Evolutionary conservation across 2,797 vertebrate species (phyloP).

Genomic region (Odontamblyopus lacepedii): DNA sequence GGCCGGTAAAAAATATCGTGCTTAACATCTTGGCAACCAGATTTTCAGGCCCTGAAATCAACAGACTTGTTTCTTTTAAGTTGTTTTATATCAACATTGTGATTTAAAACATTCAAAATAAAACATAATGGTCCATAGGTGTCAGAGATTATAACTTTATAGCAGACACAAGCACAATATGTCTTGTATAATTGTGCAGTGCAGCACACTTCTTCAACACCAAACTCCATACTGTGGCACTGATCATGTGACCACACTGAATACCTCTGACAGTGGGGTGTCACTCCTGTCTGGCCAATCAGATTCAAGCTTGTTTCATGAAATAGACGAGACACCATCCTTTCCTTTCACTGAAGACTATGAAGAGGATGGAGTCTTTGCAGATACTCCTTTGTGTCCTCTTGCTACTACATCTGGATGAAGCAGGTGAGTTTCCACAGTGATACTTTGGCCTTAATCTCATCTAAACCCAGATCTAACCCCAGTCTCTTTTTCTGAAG

Average conservation of each 20-base stretch:
- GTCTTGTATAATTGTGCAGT: neutral
- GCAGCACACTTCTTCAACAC: neutral
- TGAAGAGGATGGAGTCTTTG: slow-evolving; percentile 1
- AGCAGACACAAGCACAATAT: too few species aligned
- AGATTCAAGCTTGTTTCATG: slow-evolving; percentile 8
- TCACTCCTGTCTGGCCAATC: slow-evolving; percentile 4
- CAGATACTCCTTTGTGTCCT: neutral
- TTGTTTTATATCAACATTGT: too few species aligned
- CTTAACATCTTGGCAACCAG: too few species aligned
- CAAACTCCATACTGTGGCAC: neutral
- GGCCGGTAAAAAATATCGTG: too few species aligned
- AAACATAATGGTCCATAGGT: too few species aligned
- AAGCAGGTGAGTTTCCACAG: neutral
- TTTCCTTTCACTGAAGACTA: neutral
- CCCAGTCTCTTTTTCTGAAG: neutral
- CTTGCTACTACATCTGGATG: neutral
- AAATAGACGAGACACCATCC: neutral
- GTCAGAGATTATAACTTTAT: too few species aligned
- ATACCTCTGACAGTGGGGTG: neutral
- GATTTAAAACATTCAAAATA: too few species aligned
- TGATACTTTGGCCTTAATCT: neutral
- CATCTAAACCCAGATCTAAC: too few species aligned
- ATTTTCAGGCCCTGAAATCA: too few species aligned
- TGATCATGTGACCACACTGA: neutral
- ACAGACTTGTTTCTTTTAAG: too few species aligned